phyloP scores from a whole-genome alignment of 2,797 vertebrate genomes.

The Paedocypris micromegethes region DNA sequence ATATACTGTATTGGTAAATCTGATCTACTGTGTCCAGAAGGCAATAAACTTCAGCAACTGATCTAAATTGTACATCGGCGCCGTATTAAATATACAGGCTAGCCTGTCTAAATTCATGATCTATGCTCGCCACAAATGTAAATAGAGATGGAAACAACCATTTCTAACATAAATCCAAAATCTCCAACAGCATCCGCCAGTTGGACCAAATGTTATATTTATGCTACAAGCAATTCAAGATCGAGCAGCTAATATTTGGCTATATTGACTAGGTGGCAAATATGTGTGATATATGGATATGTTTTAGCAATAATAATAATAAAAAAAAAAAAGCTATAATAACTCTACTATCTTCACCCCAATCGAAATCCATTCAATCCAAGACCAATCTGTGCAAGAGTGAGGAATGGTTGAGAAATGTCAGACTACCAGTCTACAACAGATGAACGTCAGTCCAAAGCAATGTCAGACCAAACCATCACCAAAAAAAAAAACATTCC shows the following conservation, averaged over 20 bases:
- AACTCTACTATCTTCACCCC: constrained; percentile 63
- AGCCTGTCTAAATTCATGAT: not conserved
- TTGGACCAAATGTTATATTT: constrained; percentile 37
- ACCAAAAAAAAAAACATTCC: constrained; percentile 25
- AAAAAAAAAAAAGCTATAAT: constrained; percentile 68
- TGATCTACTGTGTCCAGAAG: no score
- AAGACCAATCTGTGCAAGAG: constrained; percentile 59
- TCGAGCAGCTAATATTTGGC: constrained; percentile 18
- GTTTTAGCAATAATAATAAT: constrained; percentile 66
- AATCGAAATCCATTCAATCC: constrained; percentile 69
- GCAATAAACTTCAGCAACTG: no score
- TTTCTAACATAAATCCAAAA: constrained; percentile 31
- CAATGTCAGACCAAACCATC: constrained; percentile 20
- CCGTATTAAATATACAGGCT: not conserved
- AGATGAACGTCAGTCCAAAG: constrained; percentile 18
- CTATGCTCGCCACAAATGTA: not conserved
- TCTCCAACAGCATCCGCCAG: constrained; percentile 21
- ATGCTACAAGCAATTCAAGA: constrained; percentile 41
- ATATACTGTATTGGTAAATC: no score
- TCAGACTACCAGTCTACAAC: constrained; percentile 53
- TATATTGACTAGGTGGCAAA: constrained; percentile 52
- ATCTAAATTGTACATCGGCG: no score
- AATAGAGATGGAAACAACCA: not conserved
- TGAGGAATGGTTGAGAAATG: constrained; percentile 57
- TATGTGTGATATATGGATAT: constrained; percentile 61